phyloP scores from a whole-genome alignment of 1,140 invertebrate genomes.

The Brevipalpus yothersi region DNA sequence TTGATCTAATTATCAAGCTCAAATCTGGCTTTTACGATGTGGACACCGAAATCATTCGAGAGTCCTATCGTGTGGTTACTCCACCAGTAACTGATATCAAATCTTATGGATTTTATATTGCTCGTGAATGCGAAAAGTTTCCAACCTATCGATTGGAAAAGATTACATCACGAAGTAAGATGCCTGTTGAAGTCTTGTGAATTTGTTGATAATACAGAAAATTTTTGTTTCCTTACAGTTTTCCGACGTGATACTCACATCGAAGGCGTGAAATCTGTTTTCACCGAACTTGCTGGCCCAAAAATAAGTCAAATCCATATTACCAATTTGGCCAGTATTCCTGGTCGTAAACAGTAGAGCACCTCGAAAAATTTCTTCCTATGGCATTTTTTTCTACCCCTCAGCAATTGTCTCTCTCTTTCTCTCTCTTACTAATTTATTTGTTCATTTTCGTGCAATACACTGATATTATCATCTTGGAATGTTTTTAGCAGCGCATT shows the following conservation, averaged over 20 bases:
- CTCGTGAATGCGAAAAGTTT: slow-evolving; percentile 38
- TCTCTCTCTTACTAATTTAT: no score
- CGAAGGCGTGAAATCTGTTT: slow-evolving; percentile 23
- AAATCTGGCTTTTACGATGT: slow-evolving; percentile 53
- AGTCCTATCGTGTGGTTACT: slow-evolving; percentile 44
- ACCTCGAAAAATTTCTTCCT: no score
- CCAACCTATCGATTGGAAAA: slow-evolving; percentile 47
- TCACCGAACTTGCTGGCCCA: slow-evolving; percentile 46
- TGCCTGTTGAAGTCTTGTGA: neutral
- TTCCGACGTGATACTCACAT: slow-evolving; percentile 36
- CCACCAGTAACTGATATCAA: slow-evolving; percentile 40
- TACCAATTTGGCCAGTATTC: slow-evolving; percentile 31
- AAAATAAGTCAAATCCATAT: slow-evolving; percentile 42
- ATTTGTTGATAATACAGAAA: neutral
- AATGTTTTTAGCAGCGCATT: no score
- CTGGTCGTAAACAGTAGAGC: neutral
- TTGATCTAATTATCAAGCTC: slow-evolving; percentile 55
- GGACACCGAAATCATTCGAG: slow-evolving; percentile 43
- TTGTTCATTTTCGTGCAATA: no score
- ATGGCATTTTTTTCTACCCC: no score
- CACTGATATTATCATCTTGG: no score
- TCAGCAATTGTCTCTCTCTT: no score
- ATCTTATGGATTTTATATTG: slow-evolving; percentile 38
- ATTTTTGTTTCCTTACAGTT: slow-evolving; percentile 27
- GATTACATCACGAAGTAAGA: slow-evolving; percentile 27